Percentiles rank a stretch among this genome's conserved stretches.
phyloP scores from a whole-genome alignment of 2,888 invertebrate genomes.

The Cynaeus angustus region DNA sequence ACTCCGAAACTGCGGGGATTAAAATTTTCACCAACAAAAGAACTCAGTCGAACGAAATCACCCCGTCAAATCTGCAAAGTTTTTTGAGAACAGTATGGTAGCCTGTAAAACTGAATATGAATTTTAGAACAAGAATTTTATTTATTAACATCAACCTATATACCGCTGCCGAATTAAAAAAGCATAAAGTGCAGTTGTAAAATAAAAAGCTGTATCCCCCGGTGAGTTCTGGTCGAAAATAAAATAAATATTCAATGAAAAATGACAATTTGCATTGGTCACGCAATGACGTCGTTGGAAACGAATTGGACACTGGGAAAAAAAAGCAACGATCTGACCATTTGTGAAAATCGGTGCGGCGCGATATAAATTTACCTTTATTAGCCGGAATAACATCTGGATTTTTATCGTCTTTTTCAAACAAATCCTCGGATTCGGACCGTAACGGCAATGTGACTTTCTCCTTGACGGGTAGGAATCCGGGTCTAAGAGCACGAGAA shows the following conservation, averaged over 20 bases:
- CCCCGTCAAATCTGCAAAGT: too few species aligned
- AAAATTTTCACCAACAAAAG: neutral
- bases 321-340: slow-evolving; percentile 12
- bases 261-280: slow-evolving; percentile 14
- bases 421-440: slow-evolving; percentile 80
- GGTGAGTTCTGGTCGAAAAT: neutral
- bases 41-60: too few species aligned
- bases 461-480: slow-evolving; percentile 77
- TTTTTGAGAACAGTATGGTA: too few species aligned
- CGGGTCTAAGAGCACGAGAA: slow-evolving; percentile 75
- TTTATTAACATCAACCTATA: too few species aligned
- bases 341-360: neutral
- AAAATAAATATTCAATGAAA: slow-evolving; percentile 24
- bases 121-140: too few species aligned
- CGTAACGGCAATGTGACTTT: slow-evolving; percentile 80
- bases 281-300: slow-evolving; percentile 14
- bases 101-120: too few species aligned
- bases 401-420: slow-evolving; percentile 88
- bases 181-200: neutral
- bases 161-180: neutral
- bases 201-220: neutral
- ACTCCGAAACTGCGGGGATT: neutral
- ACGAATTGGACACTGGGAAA: too few species aligned
- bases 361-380: slow-evolving; percentile 78
- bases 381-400: slow-evolving; percentile 92